Evolutionary conservation across 2,888 invertebrate species (phyloP), one percentile per base, ranked within the genome.

Genomic region (Orthosia gothica): DNA sequence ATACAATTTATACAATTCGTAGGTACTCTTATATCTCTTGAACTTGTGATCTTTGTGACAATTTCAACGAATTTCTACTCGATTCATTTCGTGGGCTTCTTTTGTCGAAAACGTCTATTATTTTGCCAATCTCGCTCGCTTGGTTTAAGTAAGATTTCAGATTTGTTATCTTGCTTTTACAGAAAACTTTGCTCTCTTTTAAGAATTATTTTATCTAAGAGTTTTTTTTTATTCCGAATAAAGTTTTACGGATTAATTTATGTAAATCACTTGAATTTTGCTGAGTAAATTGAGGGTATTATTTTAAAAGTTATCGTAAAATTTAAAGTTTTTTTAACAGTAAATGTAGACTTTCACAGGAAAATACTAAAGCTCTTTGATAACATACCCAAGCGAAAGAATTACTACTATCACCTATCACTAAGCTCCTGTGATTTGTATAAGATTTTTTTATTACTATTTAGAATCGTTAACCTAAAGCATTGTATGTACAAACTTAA

Each of bases 21-120:
- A 84, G 47, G 75, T 20, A 64, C 59, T 67, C 73, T 65, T 93
- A 92, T 92, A 92, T 92, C 91, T 72, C 16, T 2, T 89, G 89
- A 91, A 92, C 93, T 90, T 84, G 75, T 92, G 92, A 93, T 84
- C 91, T 91, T 89, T 91, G 90, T 80, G 74, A 89, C 87, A 79
- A 89, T 89, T 90, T 85, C 82, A 82, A 84, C 70, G 49, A 85
- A 80, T 72, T 84, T 73, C 73, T 72, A 72, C 67, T 79, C 65
- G 49, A 61, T 63, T 69, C n/a, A 76, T 40, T 73, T 49, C 0
- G 40, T 61, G n/a, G 23, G 47, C 0, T 70, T 61, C 52, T 77
- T 76, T 81, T 67, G 63, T 66, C n/a, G 55, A 69, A 74, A 70
- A 68, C 26, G 16, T 50, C 47, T 58, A 45, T 62, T 81, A 74